phyloP scores from a whole-genome alignment of 2,888 invertebrate species.

The Trachelus tabidus region DNA sequence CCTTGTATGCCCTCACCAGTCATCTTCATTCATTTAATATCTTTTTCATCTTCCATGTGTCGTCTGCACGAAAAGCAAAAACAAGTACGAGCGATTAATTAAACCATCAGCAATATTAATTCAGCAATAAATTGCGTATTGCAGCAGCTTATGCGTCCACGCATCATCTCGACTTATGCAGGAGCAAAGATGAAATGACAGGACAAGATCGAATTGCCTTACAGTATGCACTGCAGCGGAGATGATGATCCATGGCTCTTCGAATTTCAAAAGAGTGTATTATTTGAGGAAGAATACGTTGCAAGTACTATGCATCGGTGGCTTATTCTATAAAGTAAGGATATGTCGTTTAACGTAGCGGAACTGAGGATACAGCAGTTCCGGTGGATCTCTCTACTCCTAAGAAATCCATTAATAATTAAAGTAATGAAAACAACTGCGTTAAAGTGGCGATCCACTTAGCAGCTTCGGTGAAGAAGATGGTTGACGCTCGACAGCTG shows the following conservation, averaged over 20 bases:
- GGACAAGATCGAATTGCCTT: no score
- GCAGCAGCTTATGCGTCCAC: no score
- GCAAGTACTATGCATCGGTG: background rate
- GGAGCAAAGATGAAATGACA: no score
- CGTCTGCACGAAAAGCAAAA: no score
- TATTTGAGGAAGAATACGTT: background rate
- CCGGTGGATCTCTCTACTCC: background rate
- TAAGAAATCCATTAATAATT: conserved; percentile 25
- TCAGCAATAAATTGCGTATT: no score
- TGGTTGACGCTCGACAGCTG: conserved; percentile 39
- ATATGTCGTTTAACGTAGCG: background rate
- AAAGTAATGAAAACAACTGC: conserved; percentile 37
- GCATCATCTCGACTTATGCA: no score
- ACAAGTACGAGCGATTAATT: no score
- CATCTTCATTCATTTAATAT: background rate
- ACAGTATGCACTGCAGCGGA: no score
- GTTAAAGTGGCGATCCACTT: conserved; percentile 35
- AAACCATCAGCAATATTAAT: no score
- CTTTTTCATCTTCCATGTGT: background rate
- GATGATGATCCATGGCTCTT: no score
- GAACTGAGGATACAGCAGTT: background rate
- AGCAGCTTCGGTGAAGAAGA: conserved; percentile 23
- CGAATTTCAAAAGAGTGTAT: no score
- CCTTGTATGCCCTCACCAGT: no score
- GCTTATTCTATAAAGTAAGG: background rate